Conservation (phyloP, 1,140 invertebrate genomes). For the Anadara kagoshimensis region DNA sequence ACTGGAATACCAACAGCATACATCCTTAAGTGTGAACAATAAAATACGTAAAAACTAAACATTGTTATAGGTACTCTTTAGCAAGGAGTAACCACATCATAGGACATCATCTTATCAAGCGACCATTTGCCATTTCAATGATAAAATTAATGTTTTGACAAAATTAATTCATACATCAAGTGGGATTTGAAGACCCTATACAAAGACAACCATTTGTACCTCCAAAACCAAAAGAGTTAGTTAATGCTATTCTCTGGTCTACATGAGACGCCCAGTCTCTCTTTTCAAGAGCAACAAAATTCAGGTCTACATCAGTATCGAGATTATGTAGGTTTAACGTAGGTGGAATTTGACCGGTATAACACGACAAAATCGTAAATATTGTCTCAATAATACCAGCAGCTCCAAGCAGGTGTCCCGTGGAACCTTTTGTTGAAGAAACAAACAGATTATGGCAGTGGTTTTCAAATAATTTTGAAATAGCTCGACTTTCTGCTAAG, state of each 20-base stretch:
- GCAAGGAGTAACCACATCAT: no score
- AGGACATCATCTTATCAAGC: no score
- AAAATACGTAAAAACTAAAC: no score
- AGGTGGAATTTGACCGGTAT: slow-evolving; percentile 86
- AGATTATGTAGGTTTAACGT: slow-evolving; percentile 91
- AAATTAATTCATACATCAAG: no score
- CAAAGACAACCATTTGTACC: slow-evolving; percentile 96
- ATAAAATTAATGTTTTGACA: no score
- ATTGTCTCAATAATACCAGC: slow-evolving; percentile 94
- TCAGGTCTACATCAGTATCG: slow-evolving; percentile 78
- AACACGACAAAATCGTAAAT: slow-evolving; percentile 88
- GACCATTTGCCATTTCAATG: no score
- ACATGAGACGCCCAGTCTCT: slow-evolving; percentile 77
- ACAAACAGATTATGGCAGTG: slow-evolving; percentile 80
- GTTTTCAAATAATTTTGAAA: slow-evolving; percentile 77
- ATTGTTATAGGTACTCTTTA: no score
- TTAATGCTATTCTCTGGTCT: slow-evolving; percentile 84
- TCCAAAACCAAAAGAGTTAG: slow-evolving; percentile 99
- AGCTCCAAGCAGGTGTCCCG: slow-evolving; percentile 96
- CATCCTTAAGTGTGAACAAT: no score
- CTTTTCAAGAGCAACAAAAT: slow-evolving; percentile 81
- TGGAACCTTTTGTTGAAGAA: slow-evolving; percentile 95
- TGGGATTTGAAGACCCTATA: slow-evolving; percentile 27
- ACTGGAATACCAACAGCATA: no score
- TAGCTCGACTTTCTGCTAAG: slow-evolving; percentile 90